Evolutionary conservation across 1,140 invertebrate genomes (phyloP).

Genomic region (Lycorma delicatula): DNA sequence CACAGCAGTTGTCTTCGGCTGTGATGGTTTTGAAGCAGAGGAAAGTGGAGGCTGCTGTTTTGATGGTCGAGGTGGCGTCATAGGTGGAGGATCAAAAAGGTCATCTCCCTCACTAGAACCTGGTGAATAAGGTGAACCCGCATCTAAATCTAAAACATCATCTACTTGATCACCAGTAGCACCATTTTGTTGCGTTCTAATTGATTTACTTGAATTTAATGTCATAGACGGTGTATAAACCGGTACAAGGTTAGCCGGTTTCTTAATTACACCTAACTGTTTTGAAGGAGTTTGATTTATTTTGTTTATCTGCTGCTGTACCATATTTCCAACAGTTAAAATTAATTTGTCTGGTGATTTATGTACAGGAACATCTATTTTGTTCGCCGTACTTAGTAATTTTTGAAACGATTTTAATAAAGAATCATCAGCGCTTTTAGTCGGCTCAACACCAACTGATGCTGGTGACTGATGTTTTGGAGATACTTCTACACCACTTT

Average conservation of each 20-base stretch:
- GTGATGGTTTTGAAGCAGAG: too few relatives aligned
- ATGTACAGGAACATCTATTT: constrained; percentile 13
- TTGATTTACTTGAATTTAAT: constrained; percentile 16
- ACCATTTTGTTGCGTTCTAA: constrained; percentile 10
- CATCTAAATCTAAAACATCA: constrained; percentile 21
- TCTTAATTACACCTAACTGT: background rate
- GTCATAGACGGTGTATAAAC: constrained; percentile 10
- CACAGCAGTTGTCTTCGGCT: too few relatives aligned
- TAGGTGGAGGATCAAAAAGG: constrained; percentile 71
- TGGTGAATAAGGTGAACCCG: constrained; percentile 67
- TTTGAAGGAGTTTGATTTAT: background rate
- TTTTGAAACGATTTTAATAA: constrained; percentile 12
- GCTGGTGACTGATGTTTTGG: constrained; percentile 29
- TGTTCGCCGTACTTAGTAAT: constrained; percentile 6
- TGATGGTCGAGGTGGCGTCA: constrained; percentile 23
- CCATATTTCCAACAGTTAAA: constrained; percentile 12
- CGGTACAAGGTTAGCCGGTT: constrained; percentile 7
- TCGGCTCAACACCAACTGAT: constrained; percentile 32
- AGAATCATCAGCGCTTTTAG: constrained; percentile 6
- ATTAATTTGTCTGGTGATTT: constrained; percentile 16
- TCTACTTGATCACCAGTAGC: constrained; percentile 21
- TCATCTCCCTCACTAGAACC: constrained; percentile 76
- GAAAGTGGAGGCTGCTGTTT: too few relatives aligned
- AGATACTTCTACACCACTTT: constrained; percentile 7
- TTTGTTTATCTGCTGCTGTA: constrained; percentile 10